Percentiles rank a stretch among this genome's conserved stretches.
phyloP scores from a whole-genome alignment of 2,113 vertebrate genomes.

The Hypocryptadius cinnamomeus region DNA sequence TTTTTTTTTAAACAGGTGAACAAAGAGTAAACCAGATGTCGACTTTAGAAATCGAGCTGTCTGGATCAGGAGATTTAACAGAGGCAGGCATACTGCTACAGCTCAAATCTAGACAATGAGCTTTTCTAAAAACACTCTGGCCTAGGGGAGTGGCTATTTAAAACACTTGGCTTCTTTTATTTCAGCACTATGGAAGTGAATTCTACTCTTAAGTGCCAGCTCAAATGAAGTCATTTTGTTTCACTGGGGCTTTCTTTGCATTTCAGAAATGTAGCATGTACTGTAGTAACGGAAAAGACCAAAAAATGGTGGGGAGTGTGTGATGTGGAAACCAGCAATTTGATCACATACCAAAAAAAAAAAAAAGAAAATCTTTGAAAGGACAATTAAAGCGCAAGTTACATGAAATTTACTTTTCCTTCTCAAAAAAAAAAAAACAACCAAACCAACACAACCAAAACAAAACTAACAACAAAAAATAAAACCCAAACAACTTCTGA shows the following conservation, averaged over 20 bases:
- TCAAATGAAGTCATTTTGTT: conserved; percentile 80
- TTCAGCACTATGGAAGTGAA: conserved; percentile 78
- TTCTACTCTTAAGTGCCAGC: conserved; percentile 74
- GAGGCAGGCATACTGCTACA: conserved; percentile 65
- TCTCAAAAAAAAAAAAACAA: not conserved
- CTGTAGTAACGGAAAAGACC: conserved; percentile 8
- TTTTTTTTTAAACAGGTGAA: conserved; percentile 77
- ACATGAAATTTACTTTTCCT: not conserved
- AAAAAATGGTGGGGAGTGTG: not conserved
- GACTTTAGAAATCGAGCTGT: conserved; percentile 73
- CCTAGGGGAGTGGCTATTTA: conserved; percentile 79
- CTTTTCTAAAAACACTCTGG: conserved; percentile 77
- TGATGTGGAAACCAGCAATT: not conserved
- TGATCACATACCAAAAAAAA: not conserved
- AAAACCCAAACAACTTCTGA: not conserved
- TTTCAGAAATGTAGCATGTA: conserved; percentile 47
- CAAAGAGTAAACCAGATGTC: conserved; percentile 84
- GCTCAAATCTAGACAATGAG: conserved; percentile 76
- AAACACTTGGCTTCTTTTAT: conserved; percentile 87
- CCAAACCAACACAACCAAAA: not conserved
- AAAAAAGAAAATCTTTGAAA: not conserved
- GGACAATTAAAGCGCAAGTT: not conserved
- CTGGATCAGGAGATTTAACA: conserved; percentile 69
- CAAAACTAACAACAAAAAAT: not conserved
- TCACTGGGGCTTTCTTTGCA: conserved; percentile 63